Evolutionary conservation across 2,888 invertebrate species (phyloP), one percentile per base, ranked within the genome.

Genomic region (Athalia cordata): DNA sequence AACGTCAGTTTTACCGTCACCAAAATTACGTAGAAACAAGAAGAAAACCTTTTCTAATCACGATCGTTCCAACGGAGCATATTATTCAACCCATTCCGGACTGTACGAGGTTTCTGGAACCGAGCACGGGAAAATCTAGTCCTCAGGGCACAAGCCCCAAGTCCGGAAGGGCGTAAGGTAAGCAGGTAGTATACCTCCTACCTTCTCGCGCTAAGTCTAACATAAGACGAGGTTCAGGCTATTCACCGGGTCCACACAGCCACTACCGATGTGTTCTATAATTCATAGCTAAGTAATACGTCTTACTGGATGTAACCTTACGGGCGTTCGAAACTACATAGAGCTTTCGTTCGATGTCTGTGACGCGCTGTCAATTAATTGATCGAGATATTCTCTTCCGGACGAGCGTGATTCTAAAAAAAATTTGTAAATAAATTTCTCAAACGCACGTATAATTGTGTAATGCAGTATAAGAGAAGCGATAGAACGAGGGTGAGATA

Each of bases 261-360:
- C 83, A 83, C 83, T 86, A 83, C 84, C 80, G 80, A 85, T 84
- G 81, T 82, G 80, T 81, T 88, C 84, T 85, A 88, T 89, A 88
- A 89, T 88, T 88, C 87, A 88, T 87, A 86, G 82, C 85, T 84
- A 85, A 87, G 88, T 88, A 89, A 88, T 89, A 89, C 88, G 86
- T 88, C 88, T 89, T 87, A 85, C 80, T 76, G 81, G 79, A 66
- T 68, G 29, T 66, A 66, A 47, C 66, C 49, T 7, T n/a, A 61
- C 50, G 75, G 62, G 72, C 72, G 6, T 4, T n/a, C 55, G 55
- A 9, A n/a, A n/a, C 55, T 11, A 11, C 52, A 0, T 9, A 55
- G n/a, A 55, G n/a, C n/a, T n/a, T 9, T 55, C 9, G 55, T n/a
- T 9, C 11, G n/a, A 55, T 11, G 9, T 11, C 7, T 5, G 9